Percentiles rank a stretch among this genome's conserved stretches.
These are phyloP conservation scores for Australoheros facetus DNA, from an alignment of 2,797 vertebrate species.

Conservation along the genomic window DNA sequence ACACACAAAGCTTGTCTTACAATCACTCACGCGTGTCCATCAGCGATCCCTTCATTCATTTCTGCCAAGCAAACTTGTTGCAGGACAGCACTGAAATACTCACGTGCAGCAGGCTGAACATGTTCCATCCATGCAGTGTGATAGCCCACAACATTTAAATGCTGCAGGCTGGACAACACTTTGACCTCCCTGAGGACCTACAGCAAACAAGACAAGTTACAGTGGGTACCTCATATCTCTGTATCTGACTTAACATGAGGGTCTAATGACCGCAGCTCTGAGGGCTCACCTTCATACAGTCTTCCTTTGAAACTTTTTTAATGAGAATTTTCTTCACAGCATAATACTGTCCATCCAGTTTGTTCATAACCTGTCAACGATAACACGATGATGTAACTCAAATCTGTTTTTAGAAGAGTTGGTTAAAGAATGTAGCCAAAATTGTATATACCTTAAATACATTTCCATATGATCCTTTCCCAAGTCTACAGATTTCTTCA, in stretches of 20 bases:
- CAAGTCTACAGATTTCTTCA: conserved; percentile 89
- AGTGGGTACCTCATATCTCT: neutral
- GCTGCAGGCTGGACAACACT: conserved; percentile 93
- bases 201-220: neutral
- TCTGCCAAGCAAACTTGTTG: neutral
- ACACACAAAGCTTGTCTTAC: neutral
- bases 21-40: neutral
- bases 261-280: neutral
- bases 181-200: conserved; percentile 97
- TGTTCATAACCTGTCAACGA: conserved; percentile 89
- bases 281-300: conserved; percentile 91
- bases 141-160: conserved; percentile 92
- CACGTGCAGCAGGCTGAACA: conserved; percentile 81
- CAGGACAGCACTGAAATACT: conserved; percentile 33
- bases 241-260: neutral
- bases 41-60: neutral
- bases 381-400: neutral
- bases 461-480: conserved; percentile 94
- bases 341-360: conserved; percentile 93
- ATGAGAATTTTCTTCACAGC: conserved; percentile 98
- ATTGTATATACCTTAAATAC: conserved; percentile 88
- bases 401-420: neutral
- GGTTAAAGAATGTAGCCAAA: neutral
- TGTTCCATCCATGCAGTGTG: conserved; percentile 99
- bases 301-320: conserved; percentile 89